Base-by-base conservation (phyloP, 2,113 vertebrate genomes). In the Xiphorhynchus elegans region DNA sequence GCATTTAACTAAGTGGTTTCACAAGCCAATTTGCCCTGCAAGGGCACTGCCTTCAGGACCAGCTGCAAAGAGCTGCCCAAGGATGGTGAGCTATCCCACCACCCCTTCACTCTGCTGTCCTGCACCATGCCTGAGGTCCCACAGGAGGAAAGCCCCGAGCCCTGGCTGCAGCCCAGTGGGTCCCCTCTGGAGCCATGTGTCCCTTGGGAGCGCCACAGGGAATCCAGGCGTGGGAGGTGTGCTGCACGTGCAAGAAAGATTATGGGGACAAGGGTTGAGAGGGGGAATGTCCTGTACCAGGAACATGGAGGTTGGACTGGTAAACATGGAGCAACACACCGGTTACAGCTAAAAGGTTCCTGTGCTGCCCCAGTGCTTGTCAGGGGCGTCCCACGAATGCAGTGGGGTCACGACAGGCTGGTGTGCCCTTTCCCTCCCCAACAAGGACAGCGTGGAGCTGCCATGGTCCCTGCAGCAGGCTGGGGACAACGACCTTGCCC, bases 21-120 rank as follows among this genome's bases (percentile, higher is more conserved):
- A 7, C 5, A 16, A 76, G 47, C 20, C 13, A 3, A 5, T 26
- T 8, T 2, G 5, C 3, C 1, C 42, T 33, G 44, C 37, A 52
- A 77, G 53, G 35, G 37, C 33, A 56, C 35, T 35, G 9, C 23
- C 39, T 78, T 68, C 0, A 1, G 46, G 8, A 50, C 16, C 17
- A 63, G 47, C 55, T 67, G 39, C 31, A 50, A 50, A 35, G 23
- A 37, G 60, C 60, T 64, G 39, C 74, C 47, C 9, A 6, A 74
- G 29, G 59, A 39, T 8, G 19, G 28, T 0, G 1, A 60, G 55
- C 44, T 3, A 2, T 33, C 58, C 70, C 2, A 1, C 24, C 18
- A 33, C 26, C 35, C 44, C 24, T 53, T 9, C 3, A 2, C 15
- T 49, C 4, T 19, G 60, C 56, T 77, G 50, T 52, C 17, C 60